These are phyloP conservation scores for Blomia tropicalis DNA, from an alignment of 2,888 invertebrate species.

Conservation along the genomic window DNA sequence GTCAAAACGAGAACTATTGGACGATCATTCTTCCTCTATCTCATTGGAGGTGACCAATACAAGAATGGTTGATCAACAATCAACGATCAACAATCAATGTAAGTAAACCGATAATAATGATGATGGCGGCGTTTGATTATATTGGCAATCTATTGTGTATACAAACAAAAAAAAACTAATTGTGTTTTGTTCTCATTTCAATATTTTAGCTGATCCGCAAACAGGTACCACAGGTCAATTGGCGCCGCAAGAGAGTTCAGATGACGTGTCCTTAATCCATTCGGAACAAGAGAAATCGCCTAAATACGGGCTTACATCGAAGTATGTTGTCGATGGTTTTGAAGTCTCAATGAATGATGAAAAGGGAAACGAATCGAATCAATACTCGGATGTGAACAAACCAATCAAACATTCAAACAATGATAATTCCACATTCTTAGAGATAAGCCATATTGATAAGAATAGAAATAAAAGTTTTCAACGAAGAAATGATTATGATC, in stretches of 20 bases:
- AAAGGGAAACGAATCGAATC: neutral
- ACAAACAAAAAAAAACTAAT: too few relatives aligned
- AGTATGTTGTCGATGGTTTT: slow-evolving; percentile 15
- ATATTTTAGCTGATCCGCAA: too few relatives aligned
- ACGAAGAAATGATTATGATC: neutral
- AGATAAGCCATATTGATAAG: neutral
- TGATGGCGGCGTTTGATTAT: too few relatives aligned
- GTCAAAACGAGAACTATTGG: too few relatives aligned
- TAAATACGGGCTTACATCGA: neutral
- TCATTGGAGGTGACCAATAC: too few relatives aligned
- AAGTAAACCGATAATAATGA: too few relatives aligned
- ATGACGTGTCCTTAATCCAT: slow-evolving; percentile 1
- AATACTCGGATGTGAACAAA: neutral
- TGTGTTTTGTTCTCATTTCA: neutral
- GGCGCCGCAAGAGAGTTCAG: neutral
- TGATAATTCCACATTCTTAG: neutral
- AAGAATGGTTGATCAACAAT: too few relatives aligned
- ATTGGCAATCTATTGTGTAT: too few relatives aligned
- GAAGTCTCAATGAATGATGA: neutral
- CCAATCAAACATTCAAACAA: neutral
- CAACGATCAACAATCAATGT: too few relatives aligned
- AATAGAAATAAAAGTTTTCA: neutral
- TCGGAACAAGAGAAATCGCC: neutral
- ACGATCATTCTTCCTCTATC: too few relatives aligned
- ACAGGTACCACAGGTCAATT: neutral